phyloP scores from a whole-genome alignment of 2,888 invertebrate species.

The Leucophora obtusa region DNA sequence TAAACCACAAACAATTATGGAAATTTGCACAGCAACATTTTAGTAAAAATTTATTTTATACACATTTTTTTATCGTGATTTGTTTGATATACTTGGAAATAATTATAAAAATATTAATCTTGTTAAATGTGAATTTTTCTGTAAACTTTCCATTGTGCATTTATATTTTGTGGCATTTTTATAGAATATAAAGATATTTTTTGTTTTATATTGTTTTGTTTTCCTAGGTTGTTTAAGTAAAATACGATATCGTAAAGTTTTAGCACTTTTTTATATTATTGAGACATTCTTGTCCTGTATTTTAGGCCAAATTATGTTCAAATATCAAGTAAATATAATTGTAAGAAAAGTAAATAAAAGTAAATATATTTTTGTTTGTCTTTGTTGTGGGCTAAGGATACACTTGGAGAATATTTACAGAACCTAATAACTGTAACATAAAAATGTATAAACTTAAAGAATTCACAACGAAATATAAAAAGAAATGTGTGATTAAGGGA shows the following conservation, averaged over 20 bases:
- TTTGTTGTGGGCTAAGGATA: conserved; percentile 2
- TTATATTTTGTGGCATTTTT: background rate
- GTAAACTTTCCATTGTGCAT: background rate
- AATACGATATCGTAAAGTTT: conserved; percentile 30
- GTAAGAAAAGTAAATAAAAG: conserved; percentile 41
- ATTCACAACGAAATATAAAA: conserved; percentile 32
- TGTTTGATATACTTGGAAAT: no score
- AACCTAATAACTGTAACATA: conserved; percentile 43
- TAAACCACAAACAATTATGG: no score
- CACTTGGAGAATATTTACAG: conserved; percentile 25
- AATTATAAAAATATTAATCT: no score
- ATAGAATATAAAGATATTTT: background rate
- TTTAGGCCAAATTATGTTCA: conserved; percentile 45
- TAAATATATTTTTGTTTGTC: conserved; percentile 13
- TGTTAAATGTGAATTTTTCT: no score
- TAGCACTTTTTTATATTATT: conserved; percentile 32
- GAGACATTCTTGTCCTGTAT: conserved; percentile 36
- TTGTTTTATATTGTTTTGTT: background rate
- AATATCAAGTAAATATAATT: conserved; percentile 46
- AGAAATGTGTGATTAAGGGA: no score
- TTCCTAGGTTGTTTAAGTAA: background rate
- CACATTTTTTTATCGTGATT: no score
- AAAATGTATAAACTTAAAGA: conserved; percentile 35
- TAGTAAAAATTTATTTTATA: no score
- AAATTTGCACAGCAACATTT: no score